phyloP scores from a whole-genome alignment of 2,888 invertebrate species.

The Hydraecia micacea region DNA sequence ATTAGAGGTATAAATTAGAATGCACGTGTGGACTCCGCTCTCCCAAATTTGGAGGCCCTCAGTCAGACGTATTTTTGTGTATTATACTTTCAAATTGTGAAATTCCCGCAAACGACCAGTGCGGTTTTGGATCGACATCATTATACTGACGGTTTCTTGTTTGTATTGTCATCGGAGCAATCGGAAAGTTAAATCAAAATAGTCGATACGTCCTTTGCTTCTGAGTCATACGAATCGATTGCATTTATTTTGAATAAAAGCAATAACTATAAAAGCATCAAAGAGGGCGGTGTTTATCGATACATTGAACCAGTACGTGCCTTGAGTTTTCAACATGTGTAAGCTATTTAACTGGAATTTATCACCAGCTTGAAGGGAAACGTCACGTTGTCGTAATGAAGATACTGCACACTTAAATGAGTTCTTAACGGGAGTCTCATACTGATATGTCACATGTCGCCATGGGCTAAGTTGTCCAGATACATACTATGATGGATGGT shows the following conservation, averaged over 20 bases:
- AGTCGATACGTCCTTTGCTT: constrained; percentile 35
- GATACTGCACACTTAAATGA: constrained; percentile 54
- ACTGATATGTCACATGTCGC: constrained; percentile 39
- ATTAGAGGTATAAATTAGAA: constrained; percentile 86
- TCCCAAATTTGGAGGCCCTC: constrained; percentile 76
- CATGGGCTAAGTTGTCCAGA: background rate
- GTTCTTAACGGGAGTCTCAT: constrained; percentile 62
- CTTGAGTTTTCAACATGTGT: constrained; percentile 55
- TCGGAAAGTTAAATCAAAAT: constrained; percentile 60
- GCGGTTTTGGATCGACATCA: constrained; percentile 77
- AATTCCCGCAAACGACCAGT: constrained; percentile 75
- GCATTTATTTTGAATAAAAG: constrained; percentile 58
- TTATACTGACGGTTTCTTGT: constrained; percentile 79
- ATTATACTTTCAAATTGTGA: constrained; percentile 88
- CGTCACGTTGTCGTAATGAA: constrained; percentile 50
- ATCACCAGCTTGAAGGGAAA: constrained; percentile 59
- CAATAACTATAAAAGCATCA: constrained; percentile 49
- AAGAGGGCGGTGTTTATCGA: constrained; percentile 47
- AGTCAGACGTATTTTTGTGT: constrained; percentile 76
- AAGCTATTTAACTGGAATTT: constrained; percentile 61
- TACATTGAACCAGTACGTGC: constrained; percentile 57
- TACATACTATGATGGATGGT: background rate
- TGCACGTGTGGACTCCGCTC: constrained; percentile 77
- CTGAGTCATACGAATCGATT: constrained; percentile 26
- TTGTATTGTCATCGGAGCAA: constrained; percentile 54